phyloP scores from a whole-genome alignment of 2,888 invertebrate species.

The Seira sanloemensis region DNA sequence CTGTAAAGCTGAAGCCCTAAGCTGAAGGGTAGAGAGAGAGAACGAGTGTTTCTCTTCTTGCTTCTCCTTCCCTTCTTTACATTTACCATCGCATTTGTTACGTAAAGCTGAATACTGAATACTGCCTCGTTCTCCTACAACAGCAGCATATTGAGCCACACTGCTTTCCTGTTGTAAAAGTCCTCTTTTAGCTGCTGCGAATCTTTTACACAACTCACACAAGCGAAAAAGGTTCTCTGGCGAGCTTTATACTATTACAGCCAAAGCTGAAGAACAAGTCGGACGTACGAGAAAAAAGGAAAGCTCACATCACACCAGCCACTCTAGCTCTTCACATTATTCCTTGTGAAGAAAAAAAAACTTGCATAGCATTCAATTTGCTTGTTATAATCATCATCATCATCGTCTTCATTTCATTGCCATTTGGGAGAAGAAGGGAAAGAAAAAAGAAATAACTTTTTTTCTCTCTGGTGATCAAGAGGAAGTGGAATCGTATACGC shows the following conservation, averaged over 20 bases:
- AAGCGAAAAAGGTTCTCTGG: slow-evolving; percentile 58
- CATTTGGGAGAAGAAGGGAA: slow-evolving; percentile 34
- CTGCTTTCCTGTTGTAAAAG: slow-evolving; percentile 63
- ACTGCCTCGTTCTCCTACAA: not conserved
- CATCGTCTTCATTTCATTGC: slow-evolving; percentile 54
- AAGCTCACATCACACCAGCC: slow-evolving; percentile 43
- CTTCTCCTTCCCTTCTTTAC: slow-evolving; percentile 11
- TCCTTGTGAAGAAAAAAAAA: slow-evolving; percentile 48
- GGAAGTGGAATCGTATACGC: slow-evolving; percentile 33
- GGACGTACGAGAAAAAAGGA: slow-evolving; percentile 62
- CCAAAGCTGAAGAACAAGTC: slow-evolving; percentile 64
- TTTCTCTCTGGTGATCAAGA: slow-evolving; percentile 46
- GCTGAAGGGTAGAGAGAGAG: slow-evolving; percentile 57
- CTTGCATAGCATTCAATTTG: slow-evolving; percentile 62
- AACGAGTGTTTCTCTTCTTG: slow-evolving; percentile 50
- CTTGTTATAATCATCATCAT: slow-evolving; percentile 61
- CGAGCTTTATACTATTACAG: slow-evolving; percentile 37
- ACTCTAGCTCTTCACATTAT: slow-evolving; percentile 4
- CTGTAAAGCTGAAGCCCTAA: slow-evolving; percentile 39
- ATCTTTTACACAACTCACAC: slow-evolving; percentile 6
- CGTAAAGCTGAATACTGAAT: slow-evolving; percentile 19
- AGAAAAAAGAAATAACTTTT: slow-evolving; percentile 22
- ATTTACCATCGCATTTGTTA: slow-evolving; percentile 18
- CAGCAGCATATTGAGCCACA: slow-evolving; percentile 3
- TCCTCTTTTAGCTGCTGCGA: slow-evolving; percentile 28